A percentile compares a stretch with the other conserved stretches of the same genome.
Conservation (phyloP, 2,888 invertebrate species). For the Gonocerus acuteangulatus region DNA sequence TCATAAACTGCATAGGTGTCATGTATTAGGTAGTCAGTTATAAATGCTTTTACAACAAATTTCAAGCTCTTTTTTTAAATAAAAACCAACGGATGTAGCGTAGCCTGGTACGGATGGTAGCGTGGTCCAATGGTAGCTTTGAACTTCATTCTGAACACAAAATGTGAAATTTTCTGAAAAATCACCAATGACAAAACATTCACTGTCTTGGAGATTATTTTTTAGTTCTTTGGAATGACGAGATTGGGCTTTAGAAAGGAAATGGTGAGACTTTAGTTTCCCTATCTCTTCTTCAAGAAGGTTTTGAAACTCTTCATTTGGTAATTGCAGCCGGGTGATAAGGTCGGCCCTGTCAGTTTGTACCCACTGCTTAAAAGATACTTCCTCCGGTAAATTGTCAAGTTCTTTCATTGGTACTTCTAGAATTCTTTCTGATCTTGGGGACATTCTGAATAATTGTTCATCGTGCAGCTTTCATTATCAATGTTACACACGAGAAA, state of each 20-base stretch:
- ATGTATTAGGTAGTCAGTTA: background rate
- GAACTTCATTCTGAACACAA: background rate
- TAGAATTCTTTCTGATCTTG: background rate
- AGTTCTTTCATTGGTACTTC: background rate
- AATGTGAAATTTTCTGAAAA: constrained; percentile 18
- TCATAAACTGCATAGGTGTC: background rate
- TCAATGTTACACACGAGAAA: background rate
- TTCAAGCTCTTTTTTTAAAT: background rate
- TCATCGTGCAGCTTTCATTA: constrained; percentile 4
- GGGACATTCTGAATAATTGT: constrained; percentile 7
- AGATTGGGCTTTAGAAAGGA: no score
- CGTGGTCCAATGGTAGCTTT: constrained; percentile 9
- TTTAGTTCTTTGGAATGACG: no score
- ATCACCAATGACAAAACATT: no score
- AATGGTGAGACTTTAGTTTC: no score
- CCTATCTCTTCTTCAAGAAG: no score
- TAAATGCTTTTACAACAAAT: constrained; percentile 6
- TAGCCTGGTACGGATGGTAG: no score
- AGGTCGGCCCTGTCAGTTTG: constrained; percentile 16
- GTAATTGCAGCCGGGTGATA: constrained; percentile 1
- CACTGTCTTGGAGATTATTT: background rate
- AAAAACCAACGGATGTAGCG: constrained; percentile 4
- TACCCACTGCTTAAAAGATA: constrained; percentile 9
- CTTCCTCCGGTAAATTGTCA: constrained; percentile 8
- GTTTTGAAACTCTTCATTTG: background rate